Conservation (phyloP, 2,797 vertebrate genomes). For the Microctenopoma stevenorrisi region DNA sequence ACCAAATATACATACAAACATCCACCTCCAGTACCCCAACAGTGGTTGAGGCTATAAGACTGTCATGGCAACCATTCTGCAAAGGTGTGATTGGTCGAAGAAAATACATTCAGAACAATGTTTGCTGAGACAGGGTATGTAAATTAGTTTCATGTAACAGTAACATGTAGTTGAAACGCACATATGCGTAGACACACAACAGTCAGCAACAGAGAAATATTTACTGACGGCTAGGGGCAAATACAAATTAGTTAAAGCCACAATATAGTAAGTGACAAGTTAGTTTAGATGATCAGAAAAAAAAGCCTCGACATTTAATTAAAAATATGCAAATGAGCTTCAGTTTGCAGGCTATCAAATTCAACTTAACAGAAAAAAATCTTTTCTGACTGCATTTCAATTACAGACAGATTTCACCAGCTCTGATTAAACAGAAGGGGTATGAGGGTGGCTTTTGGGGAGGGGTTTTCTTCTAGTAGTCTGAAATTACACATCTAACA, state of each 20-base stretch:
- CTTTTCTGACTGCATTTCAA: constrained; percentile 76
- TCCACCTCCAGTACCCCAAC: constrained; percentile 41
- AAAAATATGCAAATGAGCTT: constrained; percentile 84
- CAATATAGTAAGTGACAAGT: constrained; percentile 73
- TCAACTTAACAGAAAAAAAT: constrained; percentile 73
- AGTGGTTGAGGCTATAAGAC: constrained; percentile 60
- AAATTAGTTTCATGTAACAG: constrained; percentile 49
- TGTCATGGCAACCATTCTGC: constrained; percentile 78
- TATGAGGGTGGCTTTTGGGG: background rate
- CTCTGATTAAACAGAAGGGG: constrained; percentile 33
- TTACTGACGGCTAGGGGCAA: constrained; percentile 70
- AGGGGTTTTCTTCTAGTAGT: constrained; percentile 9
- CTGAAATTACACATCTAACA: constrained; percentile 47
- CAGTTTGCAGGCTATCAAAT: constrained; percentile 77
- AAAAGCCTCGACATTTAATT: constrained; percentile 78
- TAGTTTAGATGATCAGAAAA: constrained; percentile 69
- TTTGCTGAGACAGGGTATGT: constrained; percentile 62
- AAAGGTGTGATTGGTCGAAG: constrained; percentile 74
- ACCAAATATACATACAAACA: constrained; percentile 22
- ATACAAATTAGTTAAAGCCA: constrained; percentile 73
- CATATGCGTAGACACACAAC: constrained; percentile 2
- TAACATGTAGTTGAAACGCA: constrained; percentile 42
- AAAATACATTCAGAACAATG: constrained; percentile 52
- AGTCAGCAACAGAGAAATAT: constrained; percentile 59
- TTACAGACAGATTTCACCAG: constrained; percentile 66